phyloP scores from a whole-genome alignment of 2,113 vertebrate genomes.

The Chascanopsetta lugubris region DNA sequence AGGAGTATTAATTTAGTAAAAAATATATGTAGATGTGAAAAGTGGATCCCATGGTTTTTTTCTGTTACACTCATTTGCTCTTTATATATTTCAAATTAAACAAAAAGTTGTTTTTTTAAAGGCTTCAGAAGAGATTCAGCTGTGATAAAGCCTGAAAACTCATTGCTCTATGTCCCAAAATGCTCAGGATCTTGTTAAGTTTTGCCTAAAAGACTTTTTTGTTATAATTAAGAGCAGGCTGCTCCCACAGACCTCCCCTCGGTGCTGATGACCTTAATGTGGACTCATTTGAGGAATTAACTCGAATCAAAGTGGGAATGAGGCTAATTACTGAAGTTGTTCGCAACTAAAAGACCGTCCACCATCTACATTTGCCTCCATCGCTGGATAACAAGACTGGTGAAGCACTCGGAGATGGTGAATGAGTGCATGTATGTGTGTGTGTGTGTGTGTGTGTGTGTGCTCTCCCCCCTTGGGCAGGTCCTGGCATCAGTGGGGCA shows the following conservation, averaged over 20 bases:
- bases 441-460: slow-evolving; percentile 1
- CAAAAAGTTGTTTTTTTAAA: background rate
- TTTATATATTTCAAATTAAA: background rate
- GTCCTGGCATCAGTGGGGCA: slow-evolving; percentile 42
- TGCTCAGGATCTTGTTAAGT: background rate
- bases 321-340: slow-evolving; percentile 51
- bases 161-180: background rate
- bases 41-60: background rate
- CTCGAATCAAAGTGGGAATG: slow-evolving; percentile 25
- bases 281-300: slow-evolving; percentile 55
- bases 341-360: slow-evolving; percentile 32
- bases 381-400: slow-evolving; percentile 13
- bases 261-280: slow-evolving; percentile 31
- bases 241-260: slow-evolving; percentile 8
- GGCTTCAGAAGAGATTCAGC: no score
- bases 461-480: slow-evolving; percentile 14
- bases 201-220: background rate
- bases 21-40: background rate
- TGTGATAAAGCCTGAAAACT: background rate
- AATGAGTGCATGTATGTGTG: slow-evolving; percentile 12
- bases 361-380: slow-evolving; percentile 26
- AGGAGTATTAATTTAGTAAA: background rate
- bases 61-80: background rate
- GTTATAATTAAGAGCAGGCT: slow-evolving; percentile 34
- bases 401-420: slow-evolving; percentile 14